phyloP scores from a whole-genome alignment of 2,888 invertebrate species.

The Cheilosia urbana region DNA sequence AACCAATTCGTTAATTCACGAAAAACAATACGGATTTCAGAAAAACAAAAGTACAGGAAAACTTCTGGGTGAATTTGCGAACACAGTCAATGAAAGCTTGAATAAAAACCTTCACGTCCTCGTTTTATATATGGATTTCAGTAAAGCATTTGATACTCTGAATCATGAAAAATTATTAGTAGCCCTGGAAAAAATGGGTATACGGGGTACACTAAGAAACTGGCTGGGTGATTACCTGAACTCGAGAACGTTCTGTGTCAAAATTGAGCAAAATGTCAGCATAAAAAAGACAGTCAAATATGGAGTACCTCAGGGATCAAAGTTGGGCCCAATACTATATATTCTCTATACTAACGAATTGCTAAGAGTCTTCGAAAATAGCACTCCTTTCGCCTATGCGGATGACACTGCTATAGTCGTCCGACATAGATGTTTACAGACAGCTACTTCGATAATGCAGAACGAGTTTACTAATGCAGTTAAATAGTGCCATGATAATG shows the following conservation, averaged over 20 bases:
- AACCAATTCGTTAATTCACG: not conserved
- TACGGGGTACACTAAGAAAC: not conserved
- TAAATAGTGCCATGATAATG: slow-evolving; percentile 20
- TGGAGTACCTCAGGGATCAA: slow-evolving; percentile 26
- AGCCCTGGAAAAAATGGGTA: not conserved
- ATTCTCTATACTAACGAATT: slow-evolving; percentile 15
- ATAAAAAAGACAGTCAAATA: not conserved
- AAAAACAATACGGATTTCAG: slow-evolving; percentile 2
- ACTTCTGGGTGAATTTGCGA: slow-evolving; percentile 19
- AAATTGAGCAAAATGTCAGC: not conserved
- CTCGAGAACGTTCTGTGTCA: not conserved
- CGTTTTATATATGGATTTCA: slow-evolving; percentile 15
- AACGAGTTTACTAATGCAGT: not conserved
- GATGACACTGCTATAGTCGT: slow-evolving; percentile 14
- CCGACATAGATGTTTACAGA: not conserved
- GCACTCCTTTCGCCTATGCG: not conserved
- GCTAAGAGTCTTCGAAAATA: not conserved
- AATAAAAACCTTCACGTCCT: slow-evolving; percentile 13
- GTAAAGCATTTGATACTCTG: slow-evolving; percentile 10
- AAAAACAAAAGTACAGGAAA: slow-evolving; percentile 2
- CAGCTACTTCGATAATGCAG: slow-evolving; percentile 15
- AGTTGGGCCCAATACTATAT: slow-evolving; percentile 24
- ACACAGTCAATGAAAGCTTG: slow-evolving; percentile 3
- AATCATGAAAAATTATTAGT: slow-evolving; percentile 2
- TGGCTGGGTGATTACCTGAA: slow-evolving; percentile 11